Base-by-base conservation (phyloP, 2,888 invertebrate species). In the Erebia palarica region DNA sequence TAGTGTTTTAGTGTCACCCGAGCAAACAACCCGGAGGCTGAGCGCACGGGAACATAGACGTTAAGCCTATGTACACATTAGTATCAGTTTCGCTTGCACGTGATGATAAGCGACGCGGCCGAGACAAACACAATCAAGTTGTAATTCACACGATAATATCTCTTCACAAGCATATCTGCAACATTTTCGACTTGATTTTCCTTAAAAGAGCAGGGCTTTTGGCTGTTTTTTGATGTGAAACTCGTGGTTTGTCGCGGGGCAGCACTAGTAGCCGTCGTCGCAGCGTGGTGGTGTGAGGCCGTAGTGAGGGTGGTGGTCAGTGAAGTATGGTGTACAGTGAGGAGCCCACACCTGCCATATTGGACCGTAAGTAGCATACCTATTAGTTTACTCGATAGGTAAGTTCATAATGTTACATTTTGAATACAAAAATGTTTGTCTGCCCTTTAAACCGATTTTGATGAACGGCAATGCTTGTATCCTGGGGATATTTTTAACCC, bases 1-100 rank as follows among this genome's bases (percentile, higher is more conserved):
- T 73, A 73, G 73, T 60, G 65, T 16, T n/a, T 13, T 42, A 18
- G 61, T 65, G 72, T 72, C 72, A 63, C 49, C 44, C 57, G 42
- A 16, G 49, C 64, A 68, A 73, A 60, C 64, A 64, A 53, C 14
- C 42, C 9, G 64, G 5, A 9, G 53, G 53, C 53, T 53, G 2
- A 16, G 53, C 51, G 51, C 8, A 53, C 16, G 10, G 53, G 16
- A 16, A 53, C 9, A 16, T 16, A 9, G 53, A 16, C 16, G 16
- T 9, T 53, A 16, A 18, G 16, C 55, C 3, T 10, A 16, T n/a
- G 55, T 9, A 3, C 1, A 18, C 55, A 55, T 9, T 18, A 10
- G 55, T 10, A 18, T 9, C 18, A 18, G 16, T 16, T 53, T 53
- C 16, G 9, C 16, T 1, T 9, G 53, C 53, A 16, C 16, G 49